A percentile compares a stretch with the other conserved stretches of the same genome.
phyloP scores from a whole-genome alignment of 2,888 invertebrate genomes.

The Petrolisthes cinctipes region DNA sequence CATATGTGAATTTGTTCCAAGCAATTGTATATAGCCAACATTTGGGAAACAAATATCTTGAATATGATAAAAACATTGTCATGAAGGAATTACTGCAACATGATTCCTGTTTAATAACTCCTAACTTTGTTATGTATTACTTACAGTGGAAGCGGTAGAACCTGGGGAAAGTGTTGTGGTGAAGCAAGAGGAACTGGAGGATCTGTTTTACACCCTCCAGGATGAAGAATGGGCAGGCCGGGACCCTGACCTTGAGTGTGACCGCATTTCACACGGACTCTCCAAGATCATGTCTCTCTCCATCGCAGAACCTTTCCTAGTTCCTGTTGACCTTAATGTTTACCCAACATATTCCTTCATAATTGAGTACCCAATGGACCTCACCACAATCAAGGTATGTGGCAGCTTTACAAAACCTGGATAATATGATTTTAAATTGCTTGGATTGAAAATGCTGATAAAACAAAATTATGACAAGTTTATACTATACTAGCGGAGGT shows the following conservation, averaged over 20 bases:
- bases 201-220: slow-evolving; percentile 77
- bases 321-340: slow-evolving; percentile 91
- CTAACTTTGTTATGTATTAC: slow-evolving; percentile 45
- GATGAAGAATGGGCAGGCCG: slow-evolving; percentile 87
- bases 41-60: too few species aligned
- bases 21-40: too few species aligned
- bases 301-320: slow-evolving; percentile 92
- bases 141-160: slow-evolving; percentile 53
- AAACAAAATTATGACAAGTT: too few species aligned
- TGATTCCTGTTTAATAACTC: background rate
- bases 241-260: slow-evolving; percentile 83
- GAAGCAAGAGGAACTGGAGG: slow-evolving; percentile 63
- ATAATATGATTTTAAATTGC: too few species aligned
- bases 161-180: slow-evolving; percentile 58
- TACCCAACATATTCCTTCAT: slow-evolving; percentile 90
- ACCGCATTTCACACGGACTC: slow-evolving; percentile 79
- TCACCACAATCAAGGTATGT: slow-evolving; percentile 83
- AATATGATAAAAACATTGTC: too few species aligned
- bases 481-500: too few species aligned
- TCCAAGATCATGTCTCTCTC: slow-evolving; percentile 88
- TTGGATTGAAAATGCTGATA: too few species aligned
- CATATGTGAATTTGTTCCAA: too few species aligned
- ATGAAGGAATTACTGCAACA: too few species aligned
- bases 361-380: slow-evolving; percentile 94
- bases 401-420: too few species aligned